phyloP scores from a whole-genome alignment of 2,888 invertebrate species.

The Parasteatoda lunata region DNA sequence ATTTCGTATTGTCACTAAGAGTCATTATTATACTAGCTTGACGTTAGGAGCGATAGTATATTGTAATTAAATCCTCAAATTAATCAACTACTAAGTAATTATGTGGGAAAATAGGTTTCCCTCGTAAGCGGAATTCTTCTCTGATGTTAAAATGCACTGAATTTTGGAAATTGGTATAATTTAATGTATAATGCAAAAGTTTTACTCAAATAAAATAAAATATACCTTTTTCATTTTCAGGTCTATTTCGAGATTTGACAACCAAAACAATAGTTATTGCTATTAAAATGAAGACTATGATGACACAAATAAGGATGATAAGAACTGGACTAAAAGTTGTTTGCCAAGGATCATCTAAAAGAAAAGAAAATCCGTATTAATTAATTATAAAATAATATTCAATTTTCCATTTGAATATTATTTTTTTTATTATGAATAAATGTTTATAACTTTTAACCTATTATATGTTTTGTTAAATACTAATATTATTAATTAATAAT shows the following conservation, averaged over 20 bases:
- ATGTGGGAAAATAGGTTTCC: too few relatives aligned
- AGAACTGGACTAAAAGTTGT: slow-evolving; percentile 70
- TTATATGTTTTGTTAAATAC: neutral
- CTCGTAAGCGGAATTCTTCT: neutral
- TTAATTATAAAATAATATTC: neutral
- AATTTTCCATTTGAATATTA: too few relatives aligned
- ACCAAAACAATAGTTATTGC: slow-evolving; percentile 70
- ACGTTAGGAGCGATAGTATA: too few relatives aligned
- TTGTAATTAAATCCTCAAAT: too few relatives aligned
- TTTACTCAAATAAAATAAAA: neutral
- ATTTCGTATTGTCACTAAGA: too few relatives aligned
- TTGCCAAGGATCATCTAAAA: slow-evolving; percentile 65
- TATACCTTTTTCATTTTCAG: slow-evolving; percentile 65
- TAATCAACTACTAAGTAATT: too few relatives aligned
- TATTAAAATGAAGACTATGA: slow-evolving; percentile 68
- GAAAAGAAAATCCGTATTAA: neutral
- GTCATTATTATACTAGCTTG: too few relatives aligned
- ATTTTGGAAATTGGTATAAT: neutral
- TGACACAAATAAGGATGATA: slow-evolving; percentile 69
- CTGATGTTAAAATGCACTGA: neutral
- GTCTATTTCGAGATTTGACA: slow-evolving; percentile 66
- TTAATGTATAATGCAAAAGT: neutral
- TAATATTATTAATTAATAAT: neutral
- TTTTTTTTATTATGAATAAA: too few relatives aligned
- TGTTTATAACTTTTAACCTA: too few relatives aligned